Conservation (phyloP, 2,888 invertebrate species). For the Nipponacmea schrenckii region DNA sequence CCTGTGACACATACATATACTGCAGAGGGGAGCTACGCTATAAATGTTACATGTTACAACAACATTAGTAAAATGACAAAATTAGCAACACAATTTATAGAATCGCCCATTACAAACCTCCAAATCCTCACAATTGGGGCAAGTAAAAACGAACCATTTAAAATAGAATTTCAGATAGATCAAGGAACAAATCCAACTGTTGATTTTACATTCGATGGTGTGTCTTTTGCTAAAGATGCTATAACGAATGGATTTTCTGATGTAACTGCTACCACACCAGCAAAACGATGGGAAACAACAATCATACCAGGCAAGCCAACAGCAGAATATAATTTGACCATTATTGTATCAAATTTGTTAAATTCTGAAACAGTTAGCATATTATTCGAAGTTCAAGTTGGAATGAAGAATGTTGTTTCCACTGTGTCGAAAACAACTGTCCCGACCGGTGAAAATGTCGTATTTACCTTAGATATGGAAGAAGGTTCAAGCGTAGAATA, state of each 20-base stretch:
- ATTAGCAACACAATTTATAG: slow-evolving; percentile 29
- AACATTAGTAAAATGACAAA: slow-evolving; percentile 30
- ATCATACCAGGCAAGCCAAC: slow-evolving; percentile 14
- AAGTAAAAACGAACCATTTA: slow-evolving; percentile 27
- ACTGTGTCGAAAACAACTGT: slow-evolving; percentile 21
- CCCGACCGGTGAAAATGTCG: slow-evolving; percentile 26
- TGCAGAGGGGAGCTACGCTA: slow-evolving; percentile 31
- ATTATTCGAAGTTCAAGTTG: slow-evolving; percentile 34
- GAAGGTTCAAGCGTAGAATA: slow-evolving; percentile 44
- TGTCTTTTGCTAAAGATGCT: neutral
- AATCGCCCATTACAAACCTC: slow-evolving; percentile 48
- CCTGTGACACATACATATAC: slow-evolving; percentile 35
- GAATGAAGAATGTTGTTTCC: slow-evolving; percentile 30
- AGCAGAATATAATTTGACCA: slow-evolving; percentile 23
- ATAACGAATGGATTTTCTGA: slow-evolving; percentile 6
- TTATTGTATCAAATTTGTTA: slow-evolving; percentile 33
- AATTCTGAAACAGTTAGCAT: slow-evolving; percentile 21
- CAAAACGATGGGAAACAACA: slow-evolving; percentile 20
- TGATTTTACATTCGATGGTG: slow-evolving; percentile 35
- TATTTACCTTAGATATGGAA: slow-evolving; percentile 33
- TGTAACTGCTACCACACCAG: neutral
- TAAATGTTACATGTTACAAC: slow-evolving; percentile 45
- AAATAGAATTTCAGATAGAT: slow-evolving; percentile 35
- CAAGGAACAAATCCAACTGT: slow-evolving; percentile 41
- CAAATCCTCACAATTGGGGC: slow-evolving; percentile 41